phyloP scores from a whole-genome alignment of 2,888 invertebrate genomes.

The Theodoxus fluviatilis region DNA sequence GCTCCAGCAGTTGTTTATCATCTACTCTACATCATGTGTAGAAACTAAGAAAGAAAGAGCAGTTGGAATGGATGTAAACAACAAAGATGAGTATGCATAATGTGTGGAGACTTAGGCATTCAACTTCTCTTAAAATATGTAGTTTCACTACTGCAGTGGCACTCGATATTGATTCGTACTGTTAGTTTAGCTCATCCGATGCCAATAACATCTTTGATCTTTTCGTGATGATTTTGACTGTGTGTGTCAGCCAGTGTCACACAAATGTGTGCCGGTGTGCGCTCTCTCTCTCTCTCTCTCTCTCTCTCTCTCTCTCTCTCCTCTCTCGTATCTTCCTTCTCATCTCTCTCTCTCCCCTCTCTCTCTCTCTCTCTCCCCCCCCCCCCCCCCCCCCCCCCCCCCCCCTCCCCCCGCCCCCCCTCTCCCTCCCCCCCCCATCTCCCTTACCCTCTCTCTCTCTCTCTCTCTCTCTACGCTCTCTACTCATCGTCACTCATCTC shows the following conservation, averaged over 20 bases:
- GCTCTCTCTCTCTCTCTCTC: neutral
- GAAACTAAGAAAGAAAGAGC: too few relatives aligned
- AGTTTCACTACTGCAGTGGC: too few relatives aligned
- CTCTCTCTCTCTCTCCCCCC: neutral
- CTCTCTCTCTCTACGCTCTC: slow-evolving; percentile 2
- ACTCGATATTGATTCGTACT: slow-evolving; percentile 33
- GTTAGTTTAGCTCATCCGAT: too few relatives aligned
- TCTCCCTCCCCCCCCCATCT: neutral
- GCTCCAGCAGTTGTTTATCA: too few relatives aligned
- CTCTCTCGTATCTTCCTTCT: neutral
- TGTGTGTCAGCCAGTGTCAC: slow-evolving; percentile 14
- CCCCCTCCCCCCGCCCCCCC: neutral
- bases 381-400: neutral
- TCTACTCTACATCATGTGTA: too few relatives aligned
- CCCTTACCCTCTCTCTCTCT: slow-evolving; percentile 19
- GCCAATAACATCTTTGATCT: neutral
- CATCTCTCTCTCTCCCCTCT: neutral
- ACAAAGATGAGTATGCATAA: too few relatives aligned
- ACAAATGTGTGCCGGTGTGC: neutral
- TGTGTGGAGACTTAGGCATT: too few relatives aligned
- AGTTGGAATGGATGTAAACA: too few relatives aligned
- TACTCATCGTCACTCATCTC: neutral
- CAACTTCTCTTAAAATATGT: too few relatives aligned
- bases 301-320: slow-evolving; percentile 7
- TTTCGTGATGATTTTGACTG: neutral